phyloP scores from a whole-genome alignment of 1,140 invertebrate species.

The Orussus abietinus region DNA sequence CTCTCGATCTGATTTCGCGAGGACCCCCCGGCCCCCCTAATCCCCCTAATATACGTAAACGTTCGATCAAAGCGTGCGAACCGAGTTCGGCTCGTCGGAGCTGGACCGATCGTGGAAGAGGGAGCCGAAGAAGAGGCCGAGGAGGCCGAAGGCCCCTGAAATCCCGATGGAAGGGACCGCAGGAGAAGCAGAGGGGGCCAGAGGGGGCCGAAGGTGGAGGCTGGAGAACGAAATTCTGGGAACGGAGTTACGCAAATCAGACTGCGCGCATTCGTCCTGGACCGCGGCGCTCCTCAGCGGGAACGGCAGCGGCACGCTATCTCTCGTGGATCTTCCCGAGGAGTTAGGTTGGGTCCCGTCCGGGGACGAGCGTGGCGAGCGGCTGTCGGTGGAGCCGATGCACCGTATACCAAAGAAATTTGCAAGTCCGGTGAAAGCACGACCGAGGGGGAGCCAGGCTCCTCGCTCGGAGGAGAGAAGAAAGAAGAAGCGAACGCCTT shows the following conservation, averaged over 20 bases:
- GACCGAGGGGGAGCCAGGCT: constrained; percentile 11
- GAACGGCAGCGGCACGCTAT: constrained; percentile 21
- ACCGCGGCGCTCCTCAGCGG: too few species aligned
- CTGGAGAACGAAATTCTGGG: constrained; percentile 24
- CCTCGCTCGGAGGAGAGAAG: constrained; percentile 9
- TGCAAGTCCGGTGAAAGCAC: constrained; percentile 40
- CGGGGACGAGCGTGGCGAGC: constrained; percentile 5
- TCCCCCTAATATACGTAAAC: too few species aligned
- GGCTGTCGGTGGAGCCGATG: constrained; percentile 1
- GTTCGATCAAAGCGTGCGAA: too few species aligned
- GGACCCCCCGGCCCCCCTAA: too few species aligned
- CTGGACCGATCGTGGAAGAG: too few species aligned
- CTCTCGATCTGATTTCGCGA: too few species aligned
- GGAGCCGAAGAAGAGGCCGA: too few species aligned
- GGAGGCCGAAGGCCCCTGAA: too few species aligned
- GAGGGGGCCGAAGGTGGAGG: background rate
- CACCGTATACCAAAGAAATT: constrained; percentile 29
- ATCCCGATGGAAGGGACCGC: constrained; percentile 6
- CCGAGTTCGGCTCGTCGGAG: too few species aligned
- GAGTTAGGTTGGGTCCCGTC: constrained; percentile 15
- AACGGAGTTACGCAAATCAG: constrained; percentile 38
- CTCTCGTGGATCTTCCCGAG: constrained; percentile 27
- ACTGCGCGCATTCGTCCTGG: constrained; percentile 19
- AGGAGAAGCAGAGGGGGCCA: constrained; percentile 1
- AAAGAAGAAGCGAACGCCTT: constrained; percentile 5